A percentile compares a stretch with the other conserved stretches of the same genome.
phyloP scores from a whole-genome alignment of 2,888 invertebrate genomes.

The Fabriciana adippe region DNA sequence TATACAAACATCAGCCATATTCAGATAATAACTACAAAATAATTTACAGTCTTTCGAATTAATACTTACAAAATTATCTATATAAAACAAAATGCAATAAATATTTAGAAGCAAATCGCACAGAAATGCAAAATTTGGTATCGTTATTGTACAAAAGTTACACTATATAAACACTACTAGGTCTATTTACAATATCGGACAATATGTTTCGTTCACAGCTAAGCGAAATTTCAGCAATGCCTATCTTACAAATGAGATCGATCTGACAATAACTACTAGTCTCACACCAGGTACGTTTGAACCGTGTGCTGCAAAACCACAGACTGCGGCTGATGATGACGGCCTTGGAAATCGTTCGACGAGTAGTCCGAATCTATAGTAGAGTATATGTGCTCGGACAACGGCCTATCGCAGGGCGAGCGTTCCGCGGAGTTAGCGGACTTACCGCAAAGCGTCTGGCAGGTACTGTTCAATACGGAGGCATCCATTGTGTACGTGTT shows the following conservation, averaged over 20 bases:
- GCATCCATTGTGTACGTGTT: slow-evolving; percentile 92
- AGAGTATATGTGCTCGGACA: slow-evolving; percentile 94
- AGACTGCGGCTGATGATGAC: slow-evolving; percentile 71
- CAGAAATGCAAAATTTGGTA: slow-evolving; percentile 80
- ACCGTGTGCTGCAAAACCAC: slow-evolving; percentile 77
- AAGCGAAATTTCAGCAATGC: slow-evolving; percentile 62
- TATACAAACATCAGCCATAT: slow-evolving; percentile 78
- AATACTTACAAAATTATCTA: slow-evolving; percentile 74
- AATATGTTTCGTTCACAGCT: slow-evolving; percentile 57
- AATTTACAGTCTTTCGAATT: slow-evolving; percentile 81
- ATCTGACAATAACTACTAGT: slow-evolving; percentile 50
- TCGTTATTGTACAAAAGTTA: slow-evolving; percentile 81
- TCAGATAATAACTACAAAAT: slow-evolving; percentile 76
- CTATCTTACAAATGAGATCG: slow-evolving; percentile 72
- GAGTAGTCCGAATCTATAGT: slow-evolving; percentile 95
- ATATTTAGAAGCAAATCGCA: slow-evolving; percentile 75
- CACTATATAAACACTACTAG: slow-evolving; percentile 59
- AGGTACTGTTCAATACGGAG: slow-evolving; percentile 83
- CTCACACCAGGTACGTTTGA: slow-evolving; percentile 77
- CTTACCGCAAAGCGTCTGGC: slow-evolving; percentile 83
- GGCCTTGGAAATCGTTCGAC: slow-evolving; percentile 78
- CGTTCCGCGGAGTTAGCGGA: slow-evolving; percentile 78
- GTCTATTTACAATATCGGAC: slow-evolving; percentile 69
- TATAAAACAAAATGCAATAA: slow-evolving; percentile 71
- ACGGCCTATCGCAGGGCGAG: slow-evolving; percentile 86